Percentiles rank a stretch among this genome's conserved stretches.
phyloP scores from a whole-genome alignment of 1,140 invertebrate genomes.

The Aphelenchoides avenae region DNA sequence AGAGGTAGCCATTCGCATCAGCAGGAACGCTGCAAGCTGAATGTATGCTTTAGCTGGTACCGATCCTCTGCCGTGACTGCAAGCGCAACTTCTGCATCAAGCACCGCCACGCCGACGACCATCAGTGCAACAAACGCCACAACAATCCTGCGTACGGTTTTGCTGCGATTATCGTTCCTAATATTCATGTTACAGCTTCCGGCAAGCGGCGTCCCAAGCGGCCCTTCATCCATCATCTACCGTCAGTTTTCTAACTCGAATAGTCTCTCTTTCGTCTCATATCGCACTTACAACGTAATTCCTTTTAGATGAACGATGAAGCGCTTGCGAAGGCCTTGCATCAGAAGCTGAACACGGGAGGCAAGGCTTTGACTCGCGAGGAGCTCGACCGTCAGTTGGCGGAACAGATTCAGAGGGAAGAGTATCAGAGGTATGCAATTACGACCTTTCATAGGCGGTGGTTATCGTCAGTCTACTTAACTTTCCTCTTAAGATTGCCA shows the following conservation, averaged over 20 bases:
- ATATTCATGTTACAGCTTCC: too few relatives aligned
- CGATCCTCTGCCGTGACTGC: slow-evolving; percentile 12
- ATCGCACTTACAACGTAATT: background rate
- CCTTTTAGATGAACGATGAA: slow-evolving; percentile 14
- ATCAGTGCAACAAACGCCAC: slow-evolving; percentile 8
- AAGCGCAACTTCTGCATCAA: slow-evolving; percentile 22
- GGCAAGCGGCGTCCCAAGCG: too few relatives aligned
- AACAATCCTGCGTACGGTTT: slow-evolving; percentile 7
- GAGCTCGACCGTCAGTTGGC: slow-evolving; percentile 15
- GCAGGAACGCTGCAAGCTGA: background rate
- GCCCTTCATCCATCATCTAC: background rate
- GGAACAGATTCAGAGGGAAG: slow-evolving; percentile 8
- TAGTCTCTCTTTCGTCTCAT: background rate
- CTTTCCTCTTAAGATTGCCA: too few relatives aligned
- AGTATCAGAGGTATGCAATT: too few relatives aligned
- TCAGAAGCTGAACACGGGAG: background rate
- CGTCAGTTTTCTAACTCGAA: background rate
- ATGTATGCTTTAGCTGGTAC: slow-evolving; percentile 23
- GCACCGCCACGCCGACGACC: slow-evolving; percentile 17
- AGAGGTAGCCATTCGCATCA: slow-evolving; percentile 14
- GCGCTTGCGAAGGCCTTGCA: slow-evolving; percentile 11
- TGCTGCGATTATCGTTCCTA: too few relatives aligned
- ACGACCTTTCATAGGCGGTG: too few relatives aligned
- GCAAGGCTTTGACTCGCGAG: background rate
- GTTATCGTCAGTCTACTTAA: too few relatives aligned